Evolutionary conservation across 2,888 invertebrate genomes (phyloP).

Genomic region (Spodoptera picta): DNA sequence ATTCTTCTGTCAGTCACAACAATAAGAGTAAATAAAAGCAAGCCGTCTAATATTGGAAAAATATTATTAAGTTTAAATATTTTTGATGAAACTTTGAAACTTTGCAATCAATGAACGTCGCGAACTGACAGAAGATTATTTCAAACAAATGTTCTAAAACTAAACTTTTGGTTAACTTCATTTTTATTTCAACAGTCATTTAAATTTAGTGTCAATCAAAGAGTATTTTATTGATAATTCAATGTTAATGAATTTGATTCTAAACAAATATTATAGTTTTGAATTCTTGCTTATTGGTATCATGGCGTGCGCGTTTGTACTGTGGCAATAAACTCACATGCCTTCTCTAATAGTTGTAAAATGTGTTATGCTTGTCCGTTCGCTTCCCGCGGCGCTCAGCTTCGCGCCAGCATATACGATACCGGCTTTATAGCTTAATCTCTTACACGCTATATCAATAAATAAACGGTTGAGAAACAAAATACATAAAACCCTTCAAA

Average conservation of each 20-base stretch:
- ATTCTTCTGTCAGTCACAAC: conserved; percentile 1
- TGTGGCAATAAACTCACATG: conserved; percentile 64
- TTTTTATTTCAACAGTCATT: conserved; percentile 10
- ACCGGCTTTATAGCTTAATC: conserved; percentile 86
- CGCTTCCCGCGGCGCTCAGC: conserved; percentile 82
- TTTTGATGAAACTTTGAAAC: conserved; percentile 4
- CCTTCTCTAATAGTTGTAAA: conserved; percentile 79
- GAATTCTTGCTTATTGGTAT: conserved; percentile 62
- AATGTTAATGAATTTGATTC: conserved; percentile 30
- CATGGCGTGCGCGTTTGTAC: conserved; percentile 61
- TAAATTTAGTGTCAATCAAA: conserved; percentile 24
- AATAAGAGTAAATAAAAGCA: neutral
- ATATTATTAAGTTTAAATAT: neutral
- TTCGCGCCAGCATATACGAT: conserved; percentile 71
- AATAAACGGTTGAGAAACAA: conserved; percentile 78
- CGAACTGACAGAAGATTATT: conserved; percentile 5
- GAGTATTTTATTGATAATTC: conserved; percentile 8
- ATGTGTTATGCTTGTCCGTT: conserved; percentile 74
- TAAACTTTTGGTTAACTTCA: conserved; percentile 18
- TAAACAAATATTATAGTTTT: conserved; percentile 38
- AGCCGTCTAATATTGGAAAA: too few species aligned
- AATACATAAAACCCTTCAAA: conserved; percentile 62
- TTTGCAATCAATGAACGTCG: conserved; percentile 5
- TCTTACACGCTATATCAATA: conserved; percentile 82
- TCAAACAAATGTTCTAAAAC: neutral